phyloP scores from a whole-genome alignment of 2,888 invertebrate genomes.

The Sympetrum striolatum region DNA sequence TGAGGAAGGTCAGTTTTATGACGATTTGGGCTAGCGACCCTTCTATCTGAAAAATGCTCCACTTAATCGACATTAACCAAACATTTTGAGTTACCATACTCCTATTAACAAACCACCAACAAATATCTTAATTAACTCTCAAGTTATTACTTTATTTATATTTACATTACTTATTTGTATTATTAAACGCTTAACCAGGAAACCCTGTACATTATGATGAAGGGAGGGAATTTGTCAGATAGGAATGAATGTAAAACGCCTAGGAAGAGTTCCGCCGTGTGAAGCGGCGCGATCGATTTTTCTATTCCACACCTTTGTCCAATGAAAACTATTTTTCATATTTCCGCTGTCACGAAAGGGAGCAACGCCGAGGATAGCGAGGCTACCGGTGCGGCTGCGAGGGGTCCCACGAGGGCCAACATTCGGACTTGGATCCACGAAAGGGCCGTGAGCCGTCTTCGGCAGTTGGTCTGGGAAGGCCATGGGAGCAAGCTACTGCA shows the following conservation, averaged over 20 bases:
- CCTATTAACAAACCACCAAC: too few species aligned
- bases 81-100: too few species aligned
- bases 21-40: too few species aligned
- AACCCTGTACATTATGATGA: too few species aligned
- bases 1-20: too few species aligned
- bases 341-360: background rate
- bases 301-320: background rate
- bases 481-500: slow-evolving; percentile 82
- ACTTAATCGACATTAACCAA: too few species aligned
- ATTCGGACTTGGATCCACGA: slow-evolving; percentile 97
- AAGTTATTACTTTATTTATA: too few species aligned
- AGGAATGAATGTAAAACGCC: background rate
- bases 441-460: slow-evolving; percentile 83
- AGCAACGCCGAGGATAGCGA: background rate
- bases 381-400: background rate
- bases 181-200: too few species aligned
- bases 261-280: background rate
- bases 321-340: background rate
- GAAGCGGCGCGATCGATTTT: background rate
- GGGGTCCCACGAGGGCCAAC: slow-evolving; percentile 73
- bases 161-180: too few species aligned
- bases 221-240: too few species aligned
- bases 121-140: too few species aligned
- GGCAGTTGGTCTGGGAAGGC: slow-evolving; percentile 89
- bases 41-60: too few species aligned